A percentile compares a stretch with the other conserved stretches of the same genome.
These are phyloP conservation scores for Labrus mixtus DNA, from an alignment of 2,113 vertebrate species.

Conservation along the genomic window DNA sequence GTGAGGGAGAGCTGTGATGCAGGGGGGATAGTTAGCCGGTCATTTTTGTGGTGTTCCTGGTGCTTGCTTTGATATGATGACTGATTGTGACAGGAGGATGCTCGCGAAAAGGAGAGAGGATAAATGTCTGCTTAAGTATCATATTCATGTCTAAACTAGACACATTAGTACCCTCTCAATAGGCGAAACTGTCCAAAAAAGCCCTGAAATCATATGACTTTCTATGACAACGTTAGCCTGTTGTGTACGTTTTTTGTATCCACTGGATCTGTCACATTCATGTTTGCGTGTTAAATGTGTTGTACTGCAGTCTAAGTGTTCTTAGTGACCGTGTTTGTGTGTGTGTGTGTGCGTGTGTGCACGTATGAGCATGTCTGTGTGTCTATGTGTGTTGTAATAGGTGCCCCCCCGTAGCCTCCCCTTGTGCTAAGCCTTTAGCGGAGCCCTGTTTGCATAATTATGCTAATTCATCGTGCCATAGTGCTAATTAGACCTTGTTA, in stretches of 20 bases:
- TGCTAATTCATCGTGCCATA: slow-evolving; percentile 83
- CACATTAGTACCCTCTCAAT: not conserved
- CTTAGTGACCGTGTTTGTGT: slow-evolving; percentile 36
- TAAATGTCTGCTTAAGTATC: slow-evolving; percentile 4
- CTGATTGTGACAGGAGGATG: slow-evolving; percentile 19
- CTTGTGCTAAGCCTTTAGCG: slow-evolving; percentile 78
- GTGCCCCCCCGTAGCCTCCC: slow-evolving; percentile 73
- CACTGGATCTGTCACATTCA: slow-evolving; percentile 17
- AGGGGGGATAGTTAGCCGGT: not conserved
- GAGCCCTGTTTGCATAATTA: slow-evolving; percentile 85
- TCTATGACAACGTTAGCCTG: slow-evolving; percentile 27
- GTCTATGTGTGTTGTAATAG: slow-evolving; percentile 71
- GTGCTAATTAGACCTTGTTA: slow-evolving; percentile 85
- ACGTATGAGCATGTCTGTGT: not conserved
- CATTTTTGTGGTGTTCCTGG: slow-evolving; percentile 36
- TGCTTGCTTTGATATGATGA: slow-evolving; percentile 20
- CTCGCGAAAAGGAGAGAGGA: not conserved
- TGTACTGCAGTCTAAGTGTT: slow-evolving; percentile 37
- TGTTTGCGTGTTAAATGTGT: slow-evolving; percentile 37
- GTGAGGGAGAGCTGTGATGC: slow-evolving; percentile 10
- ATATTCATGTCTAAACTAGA: not conserved
- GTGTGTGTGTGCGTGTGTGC: slow-evolving; percentile 31
- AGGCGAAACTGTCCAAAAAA: not conserved
- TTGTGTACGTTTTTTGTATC: slow-evolving; percentile 37
- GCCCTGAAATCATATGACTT: slow-evolving; percentile 21